Evolutionary conservation across 2,888 invertebrate genomes (phyloP), one percentile per base, ranked within the genome.

Genomic region (Laothoe populi): DNA sequence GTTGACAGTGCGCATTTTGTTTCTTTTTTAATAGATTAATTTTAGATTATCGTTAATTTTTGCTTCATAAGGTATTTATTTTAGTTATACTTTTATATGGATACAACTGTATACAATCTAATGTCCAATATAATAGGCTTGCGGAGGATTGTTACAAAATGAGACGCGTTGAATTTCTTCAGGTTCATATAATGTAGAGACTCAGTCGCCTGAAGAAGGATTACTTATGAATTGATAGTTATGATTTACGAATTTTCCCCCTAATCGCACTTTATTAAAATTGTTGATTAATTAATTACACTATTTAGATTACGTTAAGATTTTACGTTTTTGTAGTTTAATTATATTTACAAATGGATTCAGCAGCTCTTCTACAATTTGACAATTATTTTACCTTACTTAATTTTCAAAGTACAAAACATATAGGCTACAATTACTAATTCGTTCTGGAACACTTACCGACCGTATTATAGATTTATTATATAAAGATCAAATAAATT

Each of bases 1-100:
- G 75, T 74, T 79, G 79, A 84, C 87, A 82, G 81, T 79, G 80
- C 82, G 88, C 88, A 89, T 90, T 89, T 90, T 84, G 81, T 81
- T 88, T 81, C 82, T 69, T 67, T 69, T 79, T 74, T 77, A 77
- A 76, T 86, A 87, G 79, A 75, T 78, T 86, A 84, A 83, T 83
- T 80, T 84, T 86, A 88, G 85, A 81, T 77, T 88, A 87, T 86
- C 85, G 84, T 89, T 90, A 88, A 86, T 83, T 84, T 71, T 89
- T 81, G 87, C 86, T 87, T 84, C 77, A 78, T 91, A 92, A 92
- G 92, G 85, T 92, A 92, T 92, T 92, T 92, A 92, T 92, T 92
- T 92, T 91, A 92, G 92, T 87, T 88, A 78, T 89, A 90, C 83
- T 85, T 83, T 86, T 82, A 83, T 86, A 86, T 84, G 92, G 92